phyloP scores from a whole-genome alignment of 1,140 invertebrate genomes.

The Drosophila nigromelanica region DNA sequence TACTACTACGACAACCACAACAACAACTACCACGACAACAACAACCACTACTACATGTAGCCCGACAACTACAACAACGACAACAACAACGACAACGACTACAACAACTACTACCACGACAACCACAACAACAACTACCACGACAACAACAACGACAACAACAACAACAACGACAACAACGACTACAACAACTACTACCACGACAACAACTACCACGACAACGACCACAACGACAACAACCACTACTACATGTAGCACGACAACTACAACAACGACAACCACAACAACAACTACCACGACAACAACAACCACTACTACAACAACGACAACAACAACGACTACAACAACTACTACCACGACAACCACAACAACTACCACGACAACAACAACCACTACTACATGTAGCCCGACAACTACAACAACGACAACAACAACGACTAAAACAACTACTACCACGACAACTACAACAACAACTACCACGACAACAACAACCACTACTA shows the following conservation, averaged over 20 bases:
- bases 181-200: slow-evolving; percentile 5
- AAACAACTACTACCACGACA: slow-evolving; percentile 7
- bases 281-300: slow-evolving; percentile 14
- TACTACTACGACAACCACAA: slow-evolving; percentile 5
- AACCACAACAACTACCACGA: slow-evolving; percentile 2
- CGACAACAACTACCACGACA: slow-evolving; percentile 2
- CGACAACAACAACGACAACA: slow-evolving; percentile 17
- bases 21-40: slow-evolving; percentile 8
- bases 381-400: slow-evolving; percentile 8
- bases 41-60: too few species aligned
- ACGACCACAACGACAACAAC: slow-evolving; percentile 20
- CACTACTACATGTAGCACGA: slow-evolving; percentile 9
- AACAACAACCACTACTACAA: neutral
- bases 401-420: neutral
- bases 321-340: slow-evolving; percentile 13
- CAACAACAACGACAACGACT: slow-evolving; percentile 15
- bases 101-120: slow-evolving; percentile 6
- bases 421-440: slow-evolving; percentile 4
- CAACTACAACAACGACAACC: slow-evolving; percentile 16
- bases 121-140: slow-evolving; percentile 7
- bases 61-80: slow-evolving; percentile 22
- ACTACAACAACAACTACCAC: neutral
- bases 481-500: neutral
- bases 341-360: slow-evolving; percentile 23
- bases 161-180: slow-evolving; percentile 24